Evolutionary conservation across 2,888 invertebrate species (phyloP), one percentile per base, ranked within the genome.

Genomic region (Hirtodrosophila alboralis): DNA sequence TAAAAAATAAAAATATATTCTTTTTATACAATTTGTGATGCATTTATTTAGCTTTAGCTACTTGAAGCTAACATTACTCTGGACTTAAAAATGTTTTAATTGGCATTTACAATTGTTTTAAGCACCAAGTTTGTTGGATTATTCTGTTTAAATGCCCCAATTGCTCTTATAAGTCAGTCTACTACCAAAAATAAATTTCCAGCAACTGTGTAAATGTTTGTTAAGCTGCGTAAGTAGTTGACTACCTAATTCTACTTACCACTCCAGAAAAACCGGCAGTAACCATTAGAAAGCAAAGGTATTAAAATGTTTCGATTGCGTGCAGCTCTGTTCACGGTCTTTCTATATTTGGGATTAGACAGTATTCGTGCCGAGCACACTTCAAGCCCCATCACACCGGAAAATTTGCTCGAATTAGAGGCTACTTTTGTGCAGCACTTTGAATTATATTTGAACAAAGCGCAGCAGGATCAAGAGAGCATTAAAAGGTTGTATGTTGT

Each of bases 121-220:
- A 10, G 10, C 9, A 10, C 8, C 8, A 27, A 12, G 10, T 16
- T 26, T 1, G n/a, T 2, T 38, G 12, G n/a, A n/a, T 18, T 28
- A 28, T 5, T 7, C 14, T 16, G 12, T 8, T 13, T 2, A 37
- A 28, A 9, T 56, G 31, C 13, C 28, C 16, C 31, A 36, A 30
- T 40, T 47, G 7, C 30, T 27, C 12, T 41, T 40, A 4, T 28
- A n/a, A n/a, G n/a, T n/a, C n/a, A 10, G n/a, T 9, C 21, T 30
- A 56, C 27, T 23, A 1, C 18, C 7, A 53, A 14, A 47, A 14
- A 51, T 44, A 38, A 30, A 21, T 4, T 0, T 2, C 33, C 23
- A n/a, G 8, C 77, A 78, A 43, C 76, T 83, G 83, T 51, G 18
- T 41, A 40, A 75, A 81, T 64, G 36, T 78, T 81, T 58, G 21